Evolutionary conservation across 2,888 invertebrate species (phyloP), one percentile per base, ranked within the genome.

Genomic region (Dynastes maya): DNA sequence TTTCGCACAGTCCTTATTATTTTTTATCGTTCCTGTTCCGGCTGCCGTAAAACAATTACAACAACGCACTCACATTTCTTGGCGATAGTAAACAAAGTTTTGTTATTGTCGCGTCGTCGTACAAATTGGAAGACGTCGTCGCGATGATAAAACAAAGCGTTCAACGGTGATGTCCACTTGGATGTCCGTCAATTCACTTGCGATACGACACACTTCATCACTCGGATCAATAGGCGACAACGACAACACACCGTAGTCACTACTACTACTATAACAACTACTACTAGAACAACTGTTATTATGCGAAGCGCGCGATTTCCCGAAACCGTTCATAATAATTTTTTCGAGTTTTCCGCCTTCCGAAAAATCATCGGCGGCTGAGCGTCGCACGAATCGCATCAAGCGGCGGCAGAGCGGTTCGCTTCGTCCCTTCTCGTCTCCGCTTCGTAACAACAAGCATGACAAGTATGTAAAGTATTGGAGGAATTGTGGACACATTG

Each of bases 381-480:
- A 58, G 55, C 55, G 55, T 58, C 55, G 45, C 45, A 45, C 45
- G 55, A 58, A 58, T 58, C 55, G 55, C 55, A 22, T n/a, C 55
- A 45, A 70, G 51, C 70, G 51, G 70, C 70, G 70, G 70, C 58
- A 9, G 72, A 72, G 58, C 72, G 72, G 67, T 75, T 55, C 75
- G 75, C 75, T 86, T 90, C 86, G 86, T 85, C 83, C 86, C 85
- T 86, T 83, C 84, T 86, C 87, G 88, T 86, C 87, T 84, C 84
- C 85, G 86, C 85, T 88, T 87, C 87, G 90, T 90, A 91, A 91
- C 90, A 90, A 90, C 92, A 92, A 92, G 92, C 92, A 92, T 92
- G 93, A 92, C 93, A 93, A 93, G 92, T 93, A 93, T 93, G 93
- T 92, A 92, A 93, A 93, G 92, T 93, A 93, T 93, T 93, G 92